phyloP scores from a whole-genome alignment of 2,797 vertebrate species.

The Tokudaia muenninki region DNA sequence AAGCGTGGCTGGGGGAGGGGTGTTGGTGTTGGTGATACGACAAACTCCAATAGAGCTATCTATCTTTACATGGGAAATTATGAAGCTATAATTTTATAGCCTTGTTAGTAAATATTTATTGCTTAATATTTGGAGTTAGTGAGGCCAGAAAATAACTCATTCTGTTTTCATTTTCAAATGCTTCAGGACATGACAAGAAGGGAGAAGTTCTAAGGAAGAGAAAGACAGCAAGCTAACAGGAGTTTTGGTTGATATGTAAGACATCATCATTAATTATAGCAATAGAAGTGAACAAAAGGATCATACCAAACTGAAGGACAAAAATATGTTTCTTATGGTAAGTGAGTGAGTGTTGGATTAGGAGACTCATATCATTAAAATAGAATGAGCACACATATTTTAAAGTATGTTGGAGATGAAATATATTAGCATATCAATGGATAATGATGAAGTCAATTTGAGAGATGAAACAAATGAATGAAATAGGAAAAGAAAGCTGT shows the following conservation, averaged over 20 bases:
- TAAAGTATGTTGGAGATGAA: not conserved
- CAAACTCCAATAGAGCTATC: not conserved
- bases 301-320: not conserved
- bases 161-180: not conserved
- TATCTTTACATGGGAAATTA: not conserved
- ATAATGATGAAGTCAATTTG: not conserved
- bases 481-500: not conserved
- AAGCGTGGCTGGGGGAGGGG: not conserved
- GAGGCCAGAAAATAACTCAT: not conserved
- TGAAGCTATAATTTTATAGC: not conserved
- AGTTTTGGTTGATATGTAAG: not conserved
- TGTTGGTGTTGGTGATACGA: not conserved
- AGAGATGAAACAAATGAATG: not conserved
- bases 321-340: not conserved
- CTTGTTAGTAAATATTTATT: not conserved
- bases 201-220: not conserved
- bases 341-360: not conserved
- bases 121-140: conserved; percentile 1
- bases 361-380: not conserved
- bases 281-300: not conserved
- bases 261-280: not conserved
- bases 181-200: not conserved
- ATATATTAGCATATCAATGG: not conserved
- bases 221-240: not conserved
- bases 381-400: not conserved